Evolutionary conservation across 92 coral and sea anemone species (phyloP), one percentile per base, ranked within the genome.

Genomic region (Palythoa caribaeorum): DNA sequence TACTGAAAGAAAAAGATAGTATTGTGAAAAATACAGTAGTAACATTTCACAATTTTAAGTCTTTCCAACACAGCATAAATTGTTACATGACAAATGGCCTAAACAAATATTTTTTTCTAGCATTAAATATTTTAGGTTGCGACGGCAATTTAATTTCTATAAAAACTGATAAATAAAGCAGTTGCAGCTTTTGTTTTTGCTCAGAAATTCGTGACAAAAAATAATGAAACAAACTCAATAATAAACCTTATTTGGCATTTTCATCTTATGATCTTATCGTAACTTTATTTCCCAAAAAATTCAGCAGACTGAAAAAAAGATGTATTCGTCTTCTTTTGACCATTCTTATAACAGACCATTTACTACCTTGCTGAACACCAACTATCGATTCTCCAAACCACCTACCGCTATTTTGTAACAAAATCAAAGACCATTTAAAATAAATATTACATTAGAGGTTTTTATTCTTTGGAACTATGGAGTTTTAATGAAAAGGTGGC

Each of bases 401-500:
- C 5, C 38, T 12, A 70, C 3, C 17, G 6, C 44, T 70, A 10
- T 68, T 35, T 68, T 8, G 1, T 2, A 38, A 59, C 13, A 13
- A 17, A 59, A 59, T 59, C 16, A 59, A 59, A 59, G 14, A 59
- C 65, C 19, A 8, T 59, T 59, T 59, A 59, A 14, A 59, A 57
- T 57, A 57, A 57, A 59, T 59, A 17, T 14, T 59, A 59, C 65
- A 8, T 13, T 17, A 59, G 0, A 13, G 16, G 16, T 59, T 59
- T 59, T 68, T 6, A 14, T 68, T 35, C 5, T 3, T 2, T 68
- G 14, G 3, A 70, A 12, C 75, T 36, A 36, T 70, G 75, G 47
- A 70, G 40, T 36, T 70, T 70, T 70, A 70, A 36, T 70, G 44
- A 70, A 70, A 70, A 70, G 44, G 47, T 70, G 75, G 75, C 47